Evolutionary conservation across 2,888 invertebrate species (phyloP).

Genomic region (Ectobius pallidus): DNA sequence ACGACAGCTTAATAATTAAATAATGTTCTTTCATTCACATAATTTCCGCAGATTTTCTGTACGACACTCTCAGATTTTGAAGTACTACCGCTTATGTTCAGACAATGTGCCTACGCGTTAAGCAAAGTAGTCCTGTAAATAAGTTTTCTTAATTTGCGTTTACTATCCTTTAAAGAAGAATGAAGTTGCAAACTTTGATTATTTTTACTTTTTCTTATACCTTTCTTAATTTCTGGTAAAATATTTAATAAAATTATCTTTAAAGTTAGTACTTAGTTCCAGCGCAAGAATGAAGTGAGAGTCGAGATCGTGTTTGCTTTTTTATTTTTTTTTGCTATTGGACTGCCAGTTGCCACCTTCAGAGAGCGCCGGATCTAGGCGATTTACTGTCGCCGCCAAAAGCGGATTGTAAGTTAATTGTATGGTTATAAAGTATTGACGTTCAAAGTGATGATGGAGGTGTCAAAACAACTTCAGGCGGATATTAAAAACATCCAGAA

Average conservation of each 20-base stretch:
- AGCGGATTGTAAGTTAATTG: not conserved
- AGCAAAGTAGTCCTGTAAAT: too few species aligned
- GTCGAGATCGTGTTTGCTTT: not conserved
- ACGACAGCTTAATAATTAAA: too few species aligned
- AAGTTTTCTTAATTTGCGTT: too few species aligned
- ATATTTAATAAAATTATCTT: too few species aligned
- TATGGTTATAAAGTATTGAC: not conserved
- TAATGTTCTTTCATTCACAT: not conserved
- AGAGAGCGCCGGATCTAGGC: constrained; percentile 6
- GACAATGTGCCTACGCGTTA: too few species aligned
- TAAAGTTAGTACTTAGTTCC: too few species aligned
- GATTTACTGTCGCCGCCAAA: not conserved
- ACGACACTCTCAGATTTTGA: constrained; percentile 5
- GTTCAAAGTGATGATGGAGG: constrained; percentile 19
- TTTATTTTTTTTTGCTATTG: constrained; percentile 14
- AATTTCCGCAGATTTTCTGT: not conserved
- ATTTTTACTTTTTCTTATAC: too few species aligned
- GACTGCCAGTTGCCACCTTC: constrained; percentile 13
- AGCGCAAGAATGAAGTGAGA: not conserved
- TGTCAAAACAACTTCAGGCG: constrained; percentile 59
- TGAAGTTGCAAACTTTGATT: too few species aligned
- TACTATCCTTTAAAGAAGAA: too few species aligned
- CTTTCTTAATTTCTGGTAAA: too few species aligned
- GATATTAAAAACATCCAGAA: constrained; percentile 65
- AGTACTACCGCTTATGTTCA: constrained; percentile 7